A percentile compares a stretch with the other conserved stretches of the same genome.
phyloP scores from a whole-genome alignment of 2,797 vertebrate genomes.

The Tapirus indicus region DNA sequence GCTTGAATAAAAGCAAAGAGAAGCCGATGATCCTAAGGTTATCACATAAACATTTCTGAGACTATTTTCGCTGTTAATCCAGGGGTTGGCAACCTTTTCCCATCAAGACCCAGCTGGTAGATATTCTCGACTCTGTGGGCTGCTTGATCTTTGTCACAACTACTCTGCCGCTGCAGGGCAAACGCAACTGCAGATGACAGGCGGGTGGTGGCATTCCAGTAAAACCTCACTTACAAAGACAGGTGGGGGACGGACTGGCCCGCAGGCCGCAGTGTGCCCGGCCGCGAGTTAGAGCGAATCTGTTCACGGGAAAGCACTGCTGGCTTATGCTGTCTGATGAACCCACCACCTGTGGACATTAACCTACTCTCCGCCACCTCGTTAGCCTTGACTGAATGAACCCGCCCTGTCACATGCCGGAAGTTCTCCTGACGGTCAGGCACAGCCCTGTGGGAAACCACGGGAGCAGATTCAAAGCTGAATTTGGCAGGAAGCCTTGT shows the following conservation, averaged over 20 bases:
- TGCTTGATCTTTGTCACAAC: background rate
- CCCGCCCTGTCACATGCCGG: background rate
- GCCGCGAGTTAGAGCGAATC: background rate
- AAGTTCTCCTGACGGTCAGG: background rate
- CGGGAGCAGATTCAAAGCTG: background rate
- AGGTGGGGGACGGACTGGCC: background rate
- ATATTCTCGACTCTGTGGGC: background rate
- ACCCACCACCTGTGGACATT: background rate
- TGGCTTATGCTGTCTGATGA: background rate
- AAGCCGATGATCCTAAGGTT: background rate
- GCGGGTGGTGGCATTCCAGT: background rate
- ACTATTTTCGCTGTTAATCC: background rate
- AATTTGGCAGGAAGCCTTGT: background rate
- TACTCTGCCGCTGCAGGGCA: accelerated
- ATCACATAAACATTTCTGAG: background rate
- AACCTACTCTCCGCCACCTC: too few relatives aligned
- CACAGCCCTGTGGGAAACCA: background rate
- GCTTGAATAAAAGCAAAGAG: background rate
- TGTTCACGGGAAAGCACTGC: background rate
- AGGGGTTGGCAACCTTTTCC: background rate
- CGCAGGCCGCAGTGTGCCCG: accelerated
- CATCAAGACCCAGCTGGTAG: background rate
- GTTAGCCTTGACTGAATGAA: background rate
- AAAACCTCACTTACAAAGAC: background rate
- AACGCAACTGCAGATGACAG: too few relatives aligned